phyloP scores from a whole-genome alignment of 2,888 invertebrate species.

The Coleophora flavipennella region DNA sequence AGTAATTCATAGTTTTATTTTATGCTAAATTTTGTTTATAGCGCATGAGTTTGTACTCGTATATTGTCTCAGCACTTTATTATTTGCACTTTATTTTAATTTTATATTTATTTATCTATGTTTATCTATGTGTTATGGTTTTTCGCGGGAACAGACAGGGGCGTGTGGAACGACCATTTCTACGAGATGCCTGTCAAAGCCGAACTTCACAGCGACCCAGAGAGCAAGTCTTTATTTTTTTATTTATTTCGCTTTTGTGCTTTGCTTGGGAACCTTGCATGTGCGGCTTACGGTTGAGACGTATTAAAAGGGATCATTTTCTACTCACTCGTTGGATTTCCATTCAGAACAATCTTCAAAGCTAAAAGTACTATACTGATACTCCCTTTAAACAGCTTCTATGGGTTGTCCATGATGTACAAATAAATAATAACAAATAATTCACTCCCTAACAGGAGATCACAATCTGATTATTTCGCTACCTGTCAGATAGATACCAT shows the following conservation, averaged over 20 bases:
- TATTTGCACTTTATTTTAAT: conserved; percentile 13
- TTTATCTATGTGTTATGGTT: conserved; percentile 22
- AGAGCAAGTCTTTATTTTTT: conserved; percentile 53
- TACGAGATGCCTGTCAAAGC: conserved; percentile 27
- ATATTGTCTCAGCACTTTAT: neutral
- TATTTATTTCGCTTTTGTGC: conserved; percentile 8
- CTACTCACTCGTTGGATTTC: neutral
- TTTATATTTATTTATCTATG: conserved; percentile 17
- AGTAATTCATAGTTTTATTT: too few relatives aligned
- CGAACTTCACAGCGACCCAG: conserved; percentile 46
- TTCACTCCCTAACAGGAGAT: conserved; percentile 35
- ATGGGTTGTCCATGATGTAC: conserved; percentile 24
- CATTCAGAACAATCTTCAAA: neutral
- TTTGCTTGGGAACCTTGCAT: too few relatives aligned
- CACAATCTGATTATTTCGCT: conserved; percentile 48
- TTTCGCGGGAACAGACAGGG: conserved; percentile 37
- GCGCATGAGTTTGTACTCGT: neutral
- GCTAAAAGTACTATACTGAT: conserved; percentile 5
- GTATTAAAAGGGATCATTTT: neutral
- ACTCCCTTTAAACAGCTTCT: conserved; percentile 32
- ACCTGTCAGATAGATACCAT: conserved; percentile 52
- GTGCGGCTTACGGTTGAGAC: conserved; percentile 6
- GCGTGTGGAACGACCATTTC: conserved; percentile 26
- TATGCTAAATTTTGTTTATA: neutral
- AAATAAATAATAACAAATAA: conserved; percentile 24